phyloP scores from a whole-genome alignment of 2,113 vertebrate species.

The Clarias batrachus region DNA sequence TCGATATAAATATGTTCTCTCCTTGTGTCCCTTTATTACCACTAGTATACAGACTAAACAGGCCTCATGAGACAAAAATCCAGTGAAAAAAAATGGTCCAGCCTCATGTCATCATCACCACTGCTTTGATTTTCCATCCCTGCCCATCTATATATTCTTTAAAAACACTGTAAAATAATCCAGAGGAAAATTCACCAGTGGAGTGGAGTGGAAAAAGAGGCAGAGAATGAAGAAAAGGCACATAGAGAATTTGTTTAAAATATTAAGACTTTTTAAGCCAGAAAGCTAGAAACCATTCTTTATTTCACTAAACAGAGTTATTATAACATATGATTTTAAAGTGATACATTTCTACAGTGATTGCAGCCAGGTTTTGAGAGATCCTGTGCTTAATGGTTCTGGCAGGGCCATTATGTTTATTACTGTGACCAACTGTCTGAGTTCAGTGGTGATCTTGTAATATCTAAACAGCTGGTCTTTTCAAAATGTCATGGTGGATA shows the following conservation, averaged over 20 bases:
- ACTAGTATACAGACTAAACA: slow-evolving; percentile 34
- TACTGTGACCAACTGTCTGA: slow-evolving; percentile 40
- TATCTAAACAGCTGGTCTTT: slow-evolving; percentile 26
- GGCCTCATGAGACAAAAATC: slow-evolving; percentile 31
- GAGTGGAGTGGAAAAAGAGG: not conserved
- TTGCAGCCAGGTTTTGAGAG: not conserved
- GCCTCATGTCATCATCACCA: slow-evolving; percentile 30
- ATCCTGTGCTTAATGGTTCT: slow-evolving; percentile 16
- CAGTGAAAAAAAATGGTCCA: slow-evolving; percentile 9
- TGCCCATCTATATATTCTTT: slow-evolving; percentile 18
- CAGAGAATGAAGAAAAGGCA: not conserved
- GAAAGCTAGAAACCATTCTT: slow-evolving; percentile 3
- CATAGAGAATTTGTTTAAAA: slow-evolving; percentile 18
- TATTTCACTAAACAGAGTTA: slow-evolving; percentile 28
- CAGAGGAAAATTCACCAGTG: slow-evolving; percentile 5
- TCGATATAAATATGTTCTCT: slow-evolving; percentile 32
- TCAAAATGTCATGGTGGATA: slow-evolving; percentile 13
- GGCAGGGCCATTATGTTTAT: slow-evolving; percentile 3
- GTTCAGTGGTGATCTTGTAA: slow-evolving; percentile 17
- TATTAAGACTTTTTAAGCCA: slow-evolving; percentile 15
- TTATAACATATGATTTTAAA: slow-evolving; percentile 19
- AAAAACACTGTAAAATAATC: slow-evolving; percentile 12
- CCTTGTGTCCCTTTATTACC: slow-evolving; percentile 31
- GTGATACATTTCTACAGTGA: slow-evolving; percentile 35
- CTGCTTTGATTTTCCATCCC: slow-evolving; percentile 31